Evolutionary conservation across 2,113 vertebrate species (phyloP), one percentile per base, ranked within the genome.

Genomic region (Propithecus coquereli): DNA sequence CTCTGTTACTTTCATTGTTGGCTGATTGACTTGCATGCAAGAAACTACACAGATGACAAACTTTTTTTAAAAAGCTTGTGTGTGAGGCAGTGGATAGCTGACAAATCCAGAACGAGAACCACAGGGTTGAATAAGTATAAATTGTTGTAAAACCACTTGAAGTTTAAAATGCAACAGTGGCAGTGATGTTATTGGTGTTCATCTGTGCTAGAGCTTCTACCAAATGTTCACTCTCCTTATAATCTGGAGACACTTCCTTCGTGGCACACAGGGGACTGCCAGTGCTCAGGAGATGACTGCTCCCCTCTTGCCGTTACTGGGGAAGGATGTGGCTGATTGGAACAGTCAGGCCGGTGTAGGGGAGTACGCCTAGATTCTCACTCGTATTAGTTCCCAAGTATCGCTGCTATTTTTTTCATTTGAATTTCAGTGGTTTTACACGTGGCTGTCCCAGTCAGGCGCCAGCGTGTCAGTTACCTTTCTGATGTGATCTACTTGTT

Each of bases 91-190:
- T 30, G 65, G 91, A 83, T 95, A 94, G 40, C 57, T 94, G 77
- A 34, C 81, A 45, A 87, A 85, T 27, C 80, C 88, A 95, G 95
- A 96, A 77, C 92, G 85, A 54, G 86, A 80, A 87, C 66, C 40
- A 17, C 16, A 40, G 66, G 82, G 13, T 63, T 96, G 94, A 94
- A 90, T 65, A 84, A 94, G 65, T 59, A 87, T 22, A 47, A 65
- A 88, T 81, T 96, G 59, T 87, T 93, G 83, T 95, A 97, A 97
- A 97, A 98, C 95, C 98, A 97, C 87, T 95, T 98, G 98, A 98
- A 98, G 82, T 98, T 98, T 98, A 98, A 98, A 98, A 95, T 97
- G 57, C 98, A 97, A 93, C 90, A 66, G 13, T 76, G 88, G 96
- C 40, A 17, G 92, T 88, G 23, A 91, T 92, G 37, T 37, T 52